phyloP scores from a whole-genome alignment of 2,888 invertebrate genomes.

The Aelia acuminata region DNA sequence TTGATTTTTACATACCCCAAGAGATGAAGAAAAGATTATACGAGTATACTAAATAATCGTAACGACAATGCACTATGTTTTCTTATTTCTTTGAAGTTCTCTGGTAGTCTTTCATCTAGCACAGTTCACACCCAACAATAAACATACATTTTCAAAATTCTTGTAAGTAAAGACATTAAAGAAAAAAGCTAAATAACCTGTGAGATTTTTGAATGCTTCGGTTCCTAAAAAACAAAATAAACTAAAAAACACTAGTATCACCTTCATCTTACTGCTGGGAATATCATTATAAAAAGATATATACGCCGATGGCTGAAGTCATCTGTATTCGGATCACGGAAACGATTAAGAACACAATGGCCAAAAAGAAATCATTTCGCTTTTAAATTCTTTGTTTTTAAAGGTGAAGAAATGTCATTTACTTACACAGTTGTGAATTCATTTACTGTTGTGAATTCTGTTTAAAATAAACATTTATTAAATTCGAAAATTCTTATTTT shows the following conservation, averaged over 20 bases:
- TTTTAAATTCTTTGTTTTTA: neutral
- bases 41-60: too few relatives aligned
- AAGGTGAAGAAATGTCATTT: neutral
- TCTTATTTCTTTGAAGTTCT: too few relatives aligned
- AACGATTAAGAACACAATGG: neutral
- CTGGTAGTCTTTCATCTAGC: too few relatives aligned
- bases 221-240: neutral
- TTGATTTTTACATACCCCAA: too few relatives aligned
- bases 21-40: too few relatives aligned
- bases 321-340: constrained; percentile 43
- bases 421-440: neutral
- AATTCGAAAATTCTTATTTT: too few relatives aligned
- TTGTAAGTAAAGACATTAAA: too few relatives aligned
- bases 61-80: too few relatives aligned
- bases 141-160: neutral
- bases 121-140: too few relatives aligned
- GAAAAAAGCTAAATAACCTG: too few relatives aligned
- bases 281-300: neutral
- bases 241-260: neutral
- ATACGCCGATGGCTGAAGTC: neutral
- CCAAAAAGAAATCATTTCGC: neutral
- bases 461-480: too few relatives aligned
- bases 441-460: neutral
- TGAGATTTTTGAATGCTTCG: neutral
- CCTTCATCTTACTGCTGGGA: neutral